Evolutionary conservation across 2,113 vertebrate species (phyloP).

Genomic region (Salvelinus sp.): DNA sequence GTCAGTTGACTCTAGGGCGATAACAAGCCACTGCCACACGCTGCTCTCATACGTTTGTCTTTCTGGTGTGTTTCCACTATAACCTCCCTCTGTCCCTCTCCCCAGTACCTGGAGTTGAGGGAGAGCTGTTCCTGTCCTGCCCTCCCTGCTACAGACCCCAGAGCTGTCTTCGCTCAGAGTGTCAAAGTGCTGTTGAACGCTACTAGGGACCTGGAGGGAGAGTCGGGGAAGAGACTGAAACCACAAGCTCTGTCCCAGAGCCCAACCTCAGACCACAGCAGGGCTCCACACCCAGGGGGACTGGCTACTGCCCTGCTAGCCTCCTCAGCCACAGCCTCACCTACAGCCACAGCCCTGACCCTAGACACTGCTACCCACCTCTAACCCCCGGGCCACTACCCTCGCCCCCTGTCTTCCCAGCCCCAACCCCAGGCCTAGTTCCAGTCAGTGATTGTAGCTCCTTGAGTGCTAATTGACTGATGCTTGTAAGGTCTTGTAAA

Average conservation of each 20-base stretch:
- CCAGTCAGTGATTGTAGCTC: not conserved
- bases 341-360: not conserved
- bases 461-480: not conserved
- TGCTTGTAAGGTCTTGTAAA: no score
- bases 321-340: conserved; percentile 2
- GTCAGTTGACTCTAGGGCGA: not conserved
- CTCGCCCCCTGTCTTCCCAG: not conserved
- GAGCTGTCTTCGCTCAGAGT: conserved; percentile 78
- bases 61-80: not conserved
- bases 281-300: not conserved
- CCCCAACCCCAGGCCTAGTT: not conserved
- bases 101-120: conserved; percentile 51
- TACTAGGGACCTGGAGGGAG: conserved; percentile 29
- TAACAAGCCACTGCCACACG: conserved; percentile 43
- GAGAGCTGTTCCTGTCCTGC: conserved; percentile 53
- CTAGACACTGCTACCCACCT: no score
- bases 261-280: conserved; percentile 1
- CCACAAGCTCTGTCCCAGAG: not conserved
- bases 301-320: conserved; percentile 31
- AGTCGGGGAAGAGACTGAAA: no score
- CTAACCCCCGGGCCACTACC: no score
- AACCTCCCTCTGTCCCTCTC: conserved; percentile 11
- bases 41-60: not conserved
- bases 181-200: not conserved
- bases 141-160: conserved; percentile 77